phyloP scores from a whole-genome alignment of 2,113 vertebrate genomes.

The Zapornia atra region DNA sequence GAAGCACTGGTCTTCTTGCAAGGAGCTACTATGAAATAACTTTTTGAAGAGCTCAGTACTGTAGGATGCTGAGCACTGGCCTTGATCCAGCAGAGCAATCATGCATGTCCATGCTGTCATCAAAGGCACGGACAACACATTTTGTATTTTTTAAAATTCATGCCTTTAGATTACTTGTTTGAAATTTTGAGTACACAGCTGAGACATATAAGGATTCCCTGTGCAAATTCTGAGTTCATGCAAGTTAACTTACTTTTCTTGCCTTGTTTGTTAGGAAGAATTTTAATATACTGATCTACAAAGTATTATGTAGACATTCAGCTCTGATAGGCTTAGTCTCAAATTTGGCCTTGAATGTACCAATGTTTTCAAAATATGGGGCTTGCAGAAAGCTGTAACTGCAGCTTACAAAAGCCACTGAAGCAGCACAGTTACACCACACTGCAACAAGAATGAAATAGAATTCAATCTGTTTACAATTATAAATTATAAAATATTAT shows the following conservation, averaged over 20 bases:
- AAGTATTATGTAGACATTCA: neutral
- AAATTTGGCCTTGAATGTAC: too few species aligned
- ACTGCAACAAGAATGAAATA: too few species aligned
- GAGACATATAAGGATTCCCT: neutral
- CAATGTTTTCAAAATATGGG: too few species aligned
- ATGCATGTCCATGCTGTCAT: neutral
- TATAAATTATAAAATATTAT: neutral
- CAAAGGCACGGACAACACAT: neutral
- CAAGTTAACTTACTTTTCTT: neutral
- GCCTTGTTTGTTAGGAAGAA: neutral
- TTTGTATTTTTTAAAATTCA: neutral
- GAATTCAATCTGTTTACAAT: neutral
- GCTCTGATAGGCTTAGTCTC: too few species aligned
- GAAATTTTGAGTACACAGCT: neutral
- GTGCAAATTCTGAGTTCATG: neutral
- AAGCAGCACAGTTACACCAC: too few species aligned
- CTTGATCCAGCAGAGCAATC: neutral
- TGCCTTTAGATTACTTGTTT: neutral
- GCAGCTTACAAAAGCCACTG: too few species aligned
- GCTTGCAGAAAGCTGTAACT: too few species aligned
- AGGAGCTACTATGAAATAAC: neutral
- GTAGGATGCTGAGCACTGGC: neutral
- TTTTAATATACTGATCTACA: neutral
- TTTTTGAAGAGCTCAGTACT: neutral
- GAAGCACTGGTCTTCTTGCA: constrained; percentile 1